Base-by-base conservation (phyloP, 2,797 vertebrate species). In the Scolopax rusticola region DNA sequence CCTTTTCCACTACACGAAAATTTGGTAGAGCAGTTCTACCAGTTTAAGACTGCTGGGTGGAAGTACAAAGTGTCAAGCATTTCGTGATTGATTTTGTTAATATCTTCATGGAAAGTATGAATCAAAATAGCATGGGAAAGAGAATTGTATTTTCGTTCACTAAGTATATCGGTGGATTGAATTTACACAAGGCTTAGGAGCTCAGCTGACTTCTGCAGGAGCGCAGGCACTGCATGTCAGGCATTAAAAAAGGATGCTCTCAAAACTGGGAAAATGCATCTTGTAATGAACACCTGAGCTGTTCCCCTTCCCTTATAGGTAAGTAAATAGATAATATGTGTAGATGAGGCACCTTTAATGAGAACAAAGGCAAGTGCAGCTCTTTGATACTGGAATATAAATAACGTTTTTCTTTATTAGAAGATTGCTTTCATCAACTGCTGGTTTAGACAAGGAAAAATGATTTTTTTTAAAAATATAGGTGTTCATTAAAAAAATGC, bases 21-120 rank as follows among this genome's bases (percentile, higher is more conserved):
- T 53, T 80, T 1, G 5, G 10, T 89, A 63, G 64, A 60, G 84
- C 64, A 85, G 75, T 90, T 88, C 53, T 93, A 60, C 85, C 53
- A 91, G 77, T 87, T 92, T 85, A 78, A 89, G 76, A 85, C 41
- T 57, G n/a, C 47, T 80, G 4, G 74, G 38, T 80, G 47, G 54
- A 88, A 83, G 27, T 64, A 56, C 47, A 68, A 40, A 79, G 40
- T 74, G 67, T 78, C 56, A 75, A 78, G 25, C 8, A 2, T 57
- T 96, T 79, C 50, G 8, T 84, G 80, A 83, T 87, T 81, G 86
- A 71, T 88, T 93, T 92, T 89, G 78, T 90, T 89, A 94, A 85
- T 87, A 83, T 89, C 75, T 96, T 92, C 33, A n/a, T 85, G 78
- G 84, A 96, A 95, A 79, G 48, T 88, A 86, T 79, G 41, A 93